A percentile compares a stretch with the other conserved stretches of the same genome.
Evolutionary conservation across 2,888 invertebrate genomes (phyloP).

Genomic region (Crocallis elinguaria): DNA sequence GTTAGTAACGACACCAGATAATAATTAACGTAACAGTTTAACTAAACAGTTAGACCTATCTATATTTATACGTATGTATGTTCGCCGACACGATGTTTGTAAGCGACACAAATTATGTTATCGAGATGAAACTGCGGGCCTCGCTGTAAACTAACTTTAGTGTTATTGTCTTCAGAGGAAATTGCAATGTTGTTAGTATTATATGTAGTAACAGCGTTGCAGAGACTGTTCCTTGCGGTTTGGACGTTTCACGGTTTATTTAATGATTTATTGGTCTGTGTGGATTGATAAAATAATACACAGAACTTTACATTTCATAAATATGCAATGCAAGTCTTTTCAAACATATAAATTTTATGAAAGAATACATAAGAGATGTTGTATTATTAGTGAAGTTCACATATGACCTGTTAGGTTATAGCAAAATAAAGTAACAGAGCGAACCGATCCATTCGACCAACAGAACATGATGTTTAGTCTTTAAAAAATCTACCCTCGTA

Average conservation of each 20-base stretch:
- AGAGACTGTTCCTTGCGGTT: not conserved
- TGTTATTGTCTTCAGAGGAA: slow-evolving; percentile 46
- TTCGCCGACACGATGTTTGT: slow-evolving; percentile 40
- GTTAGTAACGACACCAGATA: too few relatives aligned
- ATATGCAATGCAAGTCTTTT: too few relatives aligned
- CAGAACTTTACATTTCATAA: too few relatives aligned
- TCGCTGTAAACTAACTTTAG: slow-evolving; percentile 52
- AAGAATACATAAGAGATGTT: too few relatives aligned
- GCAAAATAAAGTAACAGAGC: too few relatives aligned
- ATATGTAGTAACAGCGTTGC: not conserved
- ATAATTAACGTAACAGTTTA: not conserved
- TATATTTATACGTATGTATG: not conserved
- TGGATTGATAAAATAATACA: too few relatives aligned
- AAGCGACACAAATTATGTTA: slow-evolving; percentile 53
- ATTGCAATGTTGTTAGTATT: slow-evolving; percentile 25
- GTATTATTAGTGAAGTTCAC: too few relatives aligned
- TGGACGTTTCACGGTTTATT: not conserved
- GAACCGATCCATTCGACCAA: too few relatives aligned
- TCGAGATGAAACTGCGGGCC: slow-evolving; percentile 50
- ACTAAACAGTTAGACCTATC: not conserved
- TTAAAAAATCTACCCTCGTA: too few relatives aligned
- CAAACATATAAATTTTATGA: too few relatives aligned
- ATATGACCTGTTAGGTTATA: not conserved
- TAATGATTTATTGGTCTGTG: too few relatives aligned
- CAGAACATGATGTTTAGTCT: too few relatives aligned